These are phyloP conservation scores for Vollenhovia emeryi DNA, from an alignment of 1,140 invertebrate genomes.

Conservation along the genomic window DNA sequence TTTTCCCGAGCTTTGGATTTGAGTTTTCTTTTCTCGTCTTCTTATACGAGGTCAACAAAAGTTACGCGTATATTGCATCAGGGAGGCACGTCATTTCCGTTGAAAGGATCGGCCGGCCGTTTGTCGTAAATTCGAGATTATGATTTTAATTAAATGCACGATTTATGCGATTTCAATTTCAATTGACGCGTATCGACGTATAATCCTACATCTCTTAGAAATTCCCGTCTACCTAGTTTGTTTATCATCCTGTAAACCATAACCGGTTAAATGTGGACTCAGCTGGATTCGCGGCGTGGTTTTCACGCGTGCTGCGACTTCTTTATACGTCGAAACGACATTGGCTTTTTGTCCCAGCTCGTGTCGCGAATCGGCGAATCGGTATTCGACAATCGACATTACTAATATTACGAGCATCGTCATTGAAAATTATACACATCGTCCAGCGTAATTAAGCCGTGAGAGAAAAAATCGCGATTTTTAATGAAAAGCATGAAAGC, in stretches of 20 bases:
- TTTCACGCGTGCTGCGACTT: conserved; percentile 38
- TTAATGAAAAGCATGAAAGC: background rate
- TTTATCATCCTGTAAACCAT: conserved; percentile 54
- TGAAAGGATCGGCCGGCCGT: background rate
- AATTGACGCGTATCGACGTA: background rate
- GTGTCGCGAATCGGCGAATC: background rate
- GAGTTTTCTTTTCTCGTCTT: background rate
- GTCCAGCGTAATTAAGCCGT: background rate
- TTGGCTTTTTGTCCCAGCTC: background rate
- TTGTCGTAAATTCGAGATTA: background rate
- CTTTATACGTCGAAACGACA: background rate
- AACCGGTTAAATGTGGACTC: conserved; percentile 70
- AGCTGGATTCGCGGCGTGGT: conserved; percentile 10
- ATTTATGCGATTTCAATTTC: conserved; percentile 9
- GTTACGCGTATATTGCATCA: background rate
- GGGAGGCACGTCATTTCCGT: background rate
- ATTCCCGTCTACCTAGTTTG: conserved; percentile 39
- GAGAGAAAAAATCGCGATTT: background rate
- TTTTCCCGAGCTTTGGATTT: background rate
- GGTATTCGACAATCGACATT: background rate
- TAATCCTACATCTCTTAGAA: conserved; percentile 17
- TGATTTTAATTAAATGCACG: background rate
- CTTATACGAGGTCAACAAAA: background rate
- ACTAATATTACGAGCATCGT: background rate
- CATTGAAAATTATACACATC: background rate